Evolutionary conservation across 2,797 vertebrate genomes (phyloP).

Genomic region (Lepus townsendii): DNA sequence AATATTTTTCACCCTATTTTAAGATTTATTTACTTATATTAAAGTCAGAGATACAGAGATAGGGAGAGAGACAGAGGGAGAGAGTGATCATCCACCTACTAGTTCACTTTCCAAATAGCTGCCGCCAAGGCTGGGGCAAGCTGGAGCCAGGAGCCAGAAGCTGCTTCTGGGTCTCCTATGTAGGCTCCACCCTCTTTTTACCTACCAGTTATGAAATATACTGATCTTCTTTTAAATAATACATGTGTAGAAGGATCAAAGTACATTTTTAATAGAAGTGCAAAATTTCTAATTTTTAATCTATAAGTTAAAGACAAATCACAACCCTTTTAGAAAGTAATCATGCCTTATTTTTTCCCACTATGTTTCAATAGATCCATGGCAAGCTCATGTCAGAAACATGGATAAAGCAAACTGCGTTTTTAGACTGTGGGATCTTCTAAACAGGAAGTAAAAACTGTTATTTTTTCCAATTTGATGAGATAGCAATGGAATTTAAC

Average conservation of each 20-base stretch:
- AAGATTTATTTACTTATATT: too few species aligned
- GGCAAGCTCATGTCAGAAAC: not conserved
- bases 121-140: too few species aligned
- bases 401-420: not conserved
- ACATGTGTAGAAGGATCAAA: not conserved
- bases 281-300: not conserved
- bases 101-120: too few species aligned
- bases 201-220: not conserved
- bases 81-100: too few species aligned
- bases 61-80: too few species aligned
- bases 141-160: too few species aligned
- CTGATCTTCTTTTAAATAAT: not conserved
- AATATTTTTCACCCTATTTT: not conserved
- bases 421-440: not conserved
- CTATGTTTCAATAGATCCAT: not conserved
- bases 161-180: too few species aligned
- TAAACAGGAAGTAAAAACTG: not conserved
- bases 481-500: not conserved
- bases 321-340: not conserved
- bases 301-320: conserved; percentile 6
- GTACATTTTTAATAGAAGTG: not conserved
- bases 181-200: not conserved
- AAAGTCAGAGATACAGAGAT: too few species aligned
- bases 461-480: not conserved
- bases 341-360: conserved; percentile 2